phyloP scores from a whole-genome alignment of 2,888 invertebrate genomes.

The Antheraea assamensis region DNA sequence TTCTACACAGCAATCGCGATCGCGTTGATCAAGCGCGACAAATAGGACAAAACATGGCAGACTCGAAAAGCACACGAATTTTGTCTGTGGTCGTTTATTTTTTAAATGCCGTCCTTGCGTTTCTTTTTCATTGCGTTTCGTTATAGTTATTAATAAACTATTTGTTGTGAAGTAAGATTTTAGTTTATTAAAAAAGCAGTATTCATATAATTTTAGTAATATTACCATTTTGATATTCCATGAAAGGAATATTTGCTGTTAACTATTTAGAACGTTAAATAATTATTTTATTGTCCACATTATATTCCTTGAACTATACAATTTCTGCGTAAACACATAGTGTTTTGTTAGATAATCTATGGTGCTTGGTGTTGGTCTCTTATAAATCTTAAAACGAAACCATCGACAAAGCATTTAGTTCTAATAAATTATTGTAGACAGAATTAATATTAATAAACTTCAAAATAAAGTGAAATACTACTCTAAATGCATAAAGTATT shows the following conservation, averaged over 20 bases:
- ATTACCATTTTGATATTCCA: background rate
- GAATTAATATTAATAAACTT: background rate
- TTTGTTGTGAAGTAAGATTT: background rate
- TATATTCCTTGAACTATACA: background rate
- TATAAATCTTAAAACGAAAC: background rate
- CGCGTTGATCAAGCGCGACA: constrained; percentile 81
- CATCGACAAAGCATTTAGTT: background rate
- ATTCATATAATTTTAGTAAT: background rate
- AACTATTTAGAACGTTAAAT: background rate
- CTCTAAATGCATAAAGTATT: too few relatives aligned
- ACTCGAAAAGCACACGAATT: constrained; percentile 71
- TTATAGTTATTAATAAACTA: background rate
- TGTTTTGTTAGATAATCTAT: background rate
- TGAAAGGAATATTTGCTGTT: background rate
- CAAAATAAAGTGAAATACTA: background rate
- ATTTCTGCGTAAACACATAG: background rate
- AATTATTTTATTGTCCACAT: background rate
- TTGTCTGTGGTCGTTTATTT: constrained; percentile 74
- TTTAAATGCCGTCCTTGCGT: constrained; percentile 26
- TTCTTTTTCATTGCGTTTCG: background rate
- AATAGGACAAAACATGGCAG: constrained; percentile 83
- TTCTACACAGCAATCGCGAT: constrained; percentile 72
- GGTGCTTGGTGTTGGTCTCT: background rate
- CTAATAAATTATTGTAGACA: background rate
- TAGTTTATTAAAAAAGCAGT: background rate